Conservation (phyloP, 2,797 vertebrate genomes). For the Eleutherodactylus coqui region DNA sequence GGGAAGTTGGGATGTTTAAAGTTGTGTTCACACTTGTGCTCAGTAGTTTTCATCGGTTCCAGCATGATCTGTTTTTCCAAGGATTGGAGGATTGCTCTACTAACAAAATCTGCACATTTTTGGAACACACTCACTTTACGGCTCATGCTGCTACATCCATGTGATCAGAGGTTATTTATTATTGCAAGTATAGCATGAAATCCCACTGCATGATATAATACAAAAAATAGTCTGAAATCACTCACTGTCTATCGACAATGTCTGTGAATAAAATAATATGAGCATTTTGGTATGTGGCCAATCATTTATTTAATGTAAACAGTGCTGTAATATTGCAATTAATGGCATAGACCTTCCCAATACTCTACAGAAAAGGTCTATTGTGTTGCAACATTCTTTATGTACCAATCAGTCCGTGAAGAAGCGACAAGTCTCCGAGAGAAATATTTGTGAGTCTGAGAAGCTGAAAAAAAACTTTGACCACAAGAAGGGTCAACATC, state of each 20-base stretch:
- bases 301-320: slow-evolving; percentile 57
- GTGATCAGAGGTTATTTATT: background rate
- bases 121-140: background rate
- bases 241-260: background rate
- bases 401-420: slow-evolving; percentile 52
- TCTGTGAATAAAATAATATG: background rate
- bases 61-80: too few relatives aligned
- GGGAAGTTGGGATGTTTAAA: too few relatives aligned
- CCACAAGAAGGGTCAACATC: slow-evolving; percentile 51
- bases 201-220: background rate
- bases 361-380: slow-evolving; percentile 53
- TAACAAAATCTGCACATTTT: background rate
- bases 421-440: slow-evolving; percentile 39
- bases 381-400: slow-evolving; percentile 55
- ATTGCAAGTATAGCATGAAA: background rate
- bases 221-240: background rate
- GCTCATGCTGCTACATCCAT: background rate
- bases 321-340: slow-evolving; percentile 52
- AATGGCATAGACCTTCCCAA: slow-evolving; percentile 46
- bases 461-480: slow-evolving; percentile 42
- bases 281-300: slow-evolving; percentile 44
- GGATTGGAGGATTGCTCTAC: background rate
- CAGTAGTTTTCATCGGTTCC: background rate
- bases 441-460: slow-evolving; percentile 54
- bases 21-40: background rate